Evolutionary conservation across 2,797 vertebrate species (phyloP).

Genomic region (Typhlichthys subterraneus): DNA sequence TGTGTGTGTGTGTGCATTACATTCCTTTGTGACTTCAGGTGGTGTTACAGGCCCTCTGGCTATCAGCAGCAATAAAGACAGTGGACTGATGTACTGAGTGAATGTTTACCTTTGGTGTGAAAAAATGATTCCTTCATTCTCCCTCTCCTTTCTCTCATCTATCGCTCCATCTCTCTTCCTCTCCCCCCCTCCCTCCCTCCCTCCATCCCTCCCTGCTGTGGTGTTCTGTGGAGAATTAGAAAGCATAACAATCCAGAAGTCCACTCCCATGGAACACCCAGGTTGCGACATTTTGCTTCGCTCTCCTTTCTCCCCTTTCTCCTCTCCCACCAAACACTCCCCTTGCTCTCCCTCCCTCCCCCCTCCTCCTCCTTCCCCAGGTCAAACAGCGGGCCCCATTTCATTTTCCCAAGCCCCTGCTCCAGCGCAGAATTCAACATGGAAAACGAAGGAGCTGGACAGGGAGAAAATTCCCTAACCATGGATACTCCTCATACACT

Average conservation of each 20-base stretch:
- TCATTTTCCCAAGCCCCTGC: too few relatives aligned
- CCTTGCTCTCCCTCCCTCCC: background rate
- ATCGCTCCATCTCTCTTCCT: background rate
- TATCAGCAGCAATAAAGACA: background rate
- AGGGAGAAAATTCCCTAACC: too few relatives aligned
- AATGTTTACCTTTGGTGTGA: too few relatives aligned
- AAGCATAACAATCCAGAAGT: slow-evolving; percentile 83
- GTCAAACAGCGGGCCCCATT: background rate
- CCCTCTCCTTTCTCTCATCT: too few relatives aligned
- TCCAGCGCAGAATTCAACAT: too few relatives aligned
- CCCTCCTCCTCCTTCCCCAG: background rate
- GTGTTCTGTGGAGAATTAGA: slow-evolving; percentile 82
- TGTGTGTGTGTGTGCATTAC: background rate
- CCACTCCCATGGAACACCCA: slow-evolving; percentile 88
- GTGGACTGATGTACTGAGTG: too few relatives aligned
- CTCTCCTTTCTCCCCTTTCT: background rate
- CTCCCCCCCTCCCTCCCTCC: slow-evolving; percentile 59
- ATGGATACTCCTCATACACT: too few relatives aligned
- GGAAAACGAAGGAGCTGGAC: too few relatives aligned
- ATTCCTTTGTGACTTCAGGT: too few relatives aligned
- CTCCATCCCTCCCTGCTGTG: slow-evolving; percentile 49
- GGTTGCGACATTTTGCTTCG: slow-evolving; percentile 60
- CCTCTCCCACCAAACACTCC: background rate
- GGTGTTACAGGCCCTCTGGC: too few relatives aligned
- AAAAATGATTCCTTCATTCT: too few relatives aligned